A percentile compares a stretch with the other conserved stretches of the same genome.
These are phyloP conservation scores for Eupithecia subfuscata DNA, from an alignment of 2,888 invertebrate genomes.

Conservation along the genomic window DNA sequence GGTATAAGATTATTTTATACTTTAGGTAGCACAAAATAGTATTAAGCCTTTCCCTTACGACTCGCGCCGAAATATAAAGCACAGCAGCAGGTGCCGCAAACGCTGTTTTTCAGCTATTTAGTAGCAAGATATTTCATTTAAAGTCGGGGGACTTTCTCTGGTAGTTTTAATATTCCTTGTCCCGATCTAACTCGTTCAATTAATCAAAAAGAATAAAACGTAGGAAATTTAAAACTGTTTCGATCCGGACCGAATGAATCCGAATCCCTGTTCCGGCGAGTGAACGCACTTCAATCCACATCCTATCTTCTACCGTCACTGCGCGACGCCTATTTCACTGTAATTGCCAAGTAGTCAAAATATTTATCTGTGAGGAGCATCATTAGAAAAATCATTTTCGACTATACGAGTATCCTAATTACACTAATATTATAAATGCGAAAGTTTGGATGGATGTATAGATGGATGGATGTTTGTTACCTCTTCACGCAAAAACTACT, in stretches of 20 bases:
- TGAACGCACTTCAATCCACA: constrained; percentile 47
- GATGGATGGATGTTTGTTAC: too few relatives aligned
- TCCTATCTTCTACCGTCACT: constrained; percentile 43
- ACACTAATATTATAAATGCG: too few relatives aligned
- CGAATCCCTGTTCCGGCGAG: constrained; percentile 44
- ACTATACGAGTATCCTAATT: too few relatives aligned
- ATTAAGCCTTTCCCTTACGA: neutral
- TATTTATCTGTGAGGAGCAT: neutral
- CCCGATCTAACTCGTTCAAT: neutral
- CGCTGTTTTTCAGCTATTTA: neutral
- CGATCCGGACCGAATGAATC: constrained; percentile 38
- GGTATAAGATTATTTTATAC: neutral
- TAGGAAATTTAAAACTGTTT: constrained; percentile 30
- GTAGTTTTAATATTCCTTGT: neutral
- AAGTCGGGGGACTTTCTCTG: neutral
- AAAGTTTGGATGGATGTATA: too few relatives aligned
- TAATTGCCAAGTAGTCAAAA: neutral
- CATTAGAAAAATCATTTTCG: neutral
- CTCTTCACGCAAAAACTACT: too few relatives aligned
- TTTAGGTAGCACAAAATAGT: neutral
- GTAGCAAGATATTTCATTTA: neutral
- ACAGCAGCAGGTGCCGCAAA: neutral
- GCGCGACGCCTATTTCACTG: constrained; percentile 10
- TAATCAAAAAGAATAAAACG: constrained; percentile 21
- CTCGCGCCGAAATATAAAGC: too few relatives aligned